Conservation (phyloP, 2,113 vertebrate genomes). For the Saiga tatarica region DNA sequence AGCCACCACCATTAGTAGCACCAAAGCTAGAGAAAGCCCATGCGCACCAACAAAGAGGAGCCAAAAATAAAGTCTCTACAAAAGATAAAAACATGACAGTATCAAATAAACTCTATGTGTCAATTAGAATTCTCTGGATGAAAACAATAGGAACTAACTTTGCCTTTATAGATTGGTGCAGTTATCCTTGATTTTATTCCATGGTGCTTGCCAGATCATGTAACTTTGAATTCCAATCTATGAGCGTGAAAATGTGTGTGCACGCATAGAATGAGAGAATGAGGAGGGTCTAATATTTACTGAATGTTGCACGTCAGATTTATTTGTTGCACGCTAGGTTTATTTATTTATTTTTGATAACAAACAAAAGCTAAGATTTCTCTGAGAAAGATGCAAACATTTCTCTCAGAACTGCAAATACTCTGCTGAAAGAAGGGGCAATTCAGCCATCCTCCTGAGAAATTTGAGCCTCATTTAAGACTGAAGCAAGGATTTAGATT, state of each 20-base stretch:
- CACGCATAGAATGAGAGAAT: not conserved
- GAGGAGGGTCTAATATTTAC: not conserved
- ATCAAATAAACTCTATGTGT: not conserved
- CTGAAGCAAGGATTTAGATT: constrained; percentile 51
- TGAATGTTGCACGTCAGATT: not conserved
- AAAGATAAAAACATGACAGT: not conserved
- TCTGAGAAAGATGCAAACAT: not conserved
- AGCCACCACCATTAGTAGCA: not conserved
- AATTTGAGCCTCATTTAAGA: constrained; percentile 42
- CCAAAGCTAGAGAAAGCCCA: not conserved
- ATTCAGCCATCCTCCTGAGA: constrained; percentile 20
- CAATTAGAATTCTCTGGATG: not conserved
- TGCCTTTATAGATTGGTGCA: not conserved
- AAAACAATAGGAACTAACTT: not conserved
- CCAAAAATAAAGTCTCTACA: not conserved
- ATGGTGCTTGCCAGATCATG: not conserved
- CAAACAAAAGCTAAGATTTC: constrained; percentile 19
- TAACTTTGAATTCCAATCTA: not conserved
- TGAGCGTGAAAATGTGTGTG: not conserved
- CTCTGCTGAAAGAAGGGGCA: not conserved
- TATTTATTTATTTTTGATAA: not conserved
- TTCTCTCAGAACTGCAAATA: constrained; percentile 10
- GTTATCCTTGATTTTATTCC: constrained; percentile 12
- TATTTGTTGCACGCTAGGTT: too few species aligned
- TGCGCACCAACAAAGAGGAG: not conserved